Evolutionary conservation across 2,888 invertebrate genomes (phyloP).

Genomic region (Adelphocoris suturalis): DNA sequence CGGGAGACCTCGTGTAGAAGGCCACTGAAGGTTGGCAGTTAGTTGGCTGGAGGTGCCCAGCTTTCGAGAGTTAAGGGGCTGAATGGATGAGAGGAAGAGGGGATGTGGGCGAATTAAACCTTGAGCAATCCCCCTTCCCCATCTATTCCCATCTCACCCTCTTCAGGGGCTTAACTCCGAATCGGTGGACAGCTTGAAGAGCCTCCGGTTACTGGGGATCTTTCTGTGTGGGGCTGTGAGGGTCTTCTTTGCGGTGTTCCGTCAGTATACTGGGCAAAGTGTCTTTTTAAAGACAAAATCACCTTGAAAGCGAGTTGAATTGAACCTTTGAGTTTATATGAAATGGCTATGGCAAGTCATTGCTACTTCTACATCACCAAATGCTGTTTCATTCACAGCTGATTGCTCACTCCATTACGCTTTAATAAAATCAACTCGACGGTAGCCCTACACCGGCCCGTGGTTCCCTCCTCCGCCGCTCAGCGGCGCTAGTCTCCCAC

Average conservation of each 20-base stretch:
- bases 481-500: too few species aligned
- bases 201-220: neutral
- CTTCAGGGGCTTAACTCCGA: neutral
- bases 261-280: neutral
- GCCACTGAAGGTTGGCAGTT: neutral
- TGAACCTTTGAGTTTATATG: too few species aligned
- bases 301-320: too few species aligned
- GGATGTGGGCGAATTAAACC: neutral
- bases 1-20: neutral
- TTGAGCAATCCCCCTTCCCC: neutral
- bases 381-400: too few species aligned
- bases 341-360: too few species aligned
- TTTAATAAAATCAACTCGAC: too few species aligned
- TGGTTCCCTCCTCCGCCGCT: too few species aligned
- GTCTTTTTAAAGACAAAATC: neutral
- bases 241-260: neutral
- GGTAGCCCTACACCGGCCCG: too few species aligned
- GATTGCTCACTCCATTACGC: too few species aligned
- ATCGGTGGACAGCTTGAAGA: neutral
- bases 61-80: neutral
- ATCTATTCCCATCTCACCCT: neutral
- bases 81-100: neutral
- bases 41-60: conserved; percentile 9
- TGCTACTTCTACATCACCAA: too few species aligned
- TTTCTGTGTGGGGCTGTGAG: neutral